Percentiles rank a stretch among this genome's conserved stretches.
Evolutionary conservation across 92 coral and sea anemone genomes (phyloP).

Genomic region (Zoanthus sansibaricus): DNA sequence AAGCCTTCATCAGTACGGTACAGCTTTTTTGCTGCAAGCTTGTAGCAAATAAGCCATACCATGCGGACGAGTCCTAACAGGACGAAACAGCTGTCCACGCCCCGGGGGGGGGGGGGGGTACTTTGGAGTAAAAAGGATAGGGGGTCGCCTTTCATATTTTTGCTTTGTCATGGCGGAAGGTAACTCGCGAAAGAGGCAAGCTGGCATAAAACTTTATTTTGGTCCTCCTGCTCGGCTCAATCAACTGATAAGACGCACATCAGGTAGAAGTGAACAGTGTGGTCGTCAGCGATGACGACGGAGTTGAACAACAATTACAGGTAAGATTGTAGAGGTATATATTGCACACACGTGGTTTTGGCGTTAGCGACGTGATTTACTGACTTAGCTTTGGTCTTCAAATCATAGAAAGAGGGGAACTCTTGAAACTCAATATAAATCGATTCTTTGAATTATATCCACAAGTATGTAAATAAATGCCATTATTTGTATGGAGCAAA

Average conservation of each 20-base stretch:
- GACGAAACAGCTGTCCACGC: too few relatives aligned
- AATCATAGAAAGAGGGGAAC: slow-evolving; percentile 5
- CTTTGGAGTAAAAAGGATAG: too few relatives aligned
- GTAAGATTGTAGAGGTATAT: slow-evolving; percentile 20
- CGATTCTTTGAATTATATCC: slow-evolving; percentile 29
- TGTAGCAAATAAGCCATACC: too few relatives aligned
- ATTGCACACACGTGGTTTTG: slow-evolving; percentile 33
- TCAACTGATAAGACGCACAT: slow-evolving; percentile 25
- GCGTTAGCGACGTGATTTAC: slow-evolving; percentile 30
- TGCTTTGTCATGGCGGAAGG: slow-evolving; percentile 31
- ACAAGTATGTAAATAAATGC: slow-evolving; percentile 33
- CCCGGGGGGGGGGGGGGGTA: too few relatives aligned
- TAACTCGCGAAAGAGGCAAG: slow-evolving; percentile 35
- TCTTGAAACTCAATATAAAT: slow-evolving; percentile 33
- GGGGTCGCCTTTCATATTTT: slow-evolving; percentile 20
- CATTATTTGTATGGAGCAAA: slow-evolving; percentile 14
- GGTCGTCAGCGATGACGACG: slow-evolving; percentile 23
- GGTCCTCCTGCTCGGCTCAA: slow-evolving; percentile 26
- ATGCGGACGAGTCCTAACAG: too few relatives aligned
- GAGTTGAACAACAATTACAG: slow-evolving; percentile 32
- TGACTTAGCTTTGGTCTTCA: slow-evolving; percentile 25
- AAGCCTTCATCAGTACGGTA: too few relatives aligned
- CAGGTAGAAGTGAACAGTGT: slow-evolving; percentile 28
- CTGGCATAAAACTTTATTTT: slow-evolving; percentile 19
- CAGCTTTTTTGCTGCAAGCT: too few relatives aligned